Conservation (phyloP, 2,113 vertebrate genomes). For the Crocuta crocuta region DNA sequence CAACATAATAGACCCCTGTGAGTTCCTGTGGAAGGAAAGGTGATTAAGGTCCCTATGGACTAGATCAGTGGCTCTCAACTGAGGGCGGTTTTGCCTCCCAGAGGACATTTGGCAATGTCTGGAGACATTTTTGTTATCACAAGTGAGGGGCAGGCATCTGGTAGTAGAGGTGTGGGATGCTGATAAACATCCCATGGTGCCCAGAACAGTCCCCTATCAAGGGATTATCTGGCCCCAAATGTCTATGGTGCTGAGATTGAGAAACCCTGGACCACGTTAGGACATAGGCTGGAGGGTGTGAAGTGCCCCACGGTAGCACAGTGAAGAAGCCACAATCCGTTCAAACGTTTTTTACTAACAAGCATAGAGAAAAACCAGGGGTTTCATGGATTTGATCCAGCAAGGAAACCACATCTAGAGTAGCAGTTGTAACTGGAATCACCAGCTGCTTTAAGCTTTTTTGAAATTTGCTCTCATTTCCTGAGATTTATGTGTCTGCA, state of each 20-base stretch:
- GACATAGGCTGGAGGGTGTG: neutral
- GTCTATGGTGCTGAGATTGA: neutral
- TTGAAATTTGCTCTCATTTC: neutral
- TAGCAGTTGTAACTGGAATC: neutral
- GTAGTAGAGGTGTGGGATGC: neutral
- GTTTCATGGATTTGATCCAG: neutral
- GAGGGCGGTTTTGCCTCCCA: neutral
- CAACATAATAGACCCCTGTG: neutral
- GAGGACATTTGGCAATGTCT: neutral
- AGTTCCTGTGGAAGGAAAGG: neutral
- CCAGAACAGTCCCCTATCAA: neutral
- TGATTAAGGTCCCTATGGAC: neutral
- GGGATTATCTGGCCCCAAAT: neutral
- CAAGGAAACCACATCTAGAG: neutral
- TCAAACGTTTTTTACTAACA: neutral
- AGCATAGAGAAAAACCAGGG: neutral
- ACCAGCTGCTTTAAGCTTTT: neutral
- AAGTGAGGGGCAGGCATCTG: neutral
- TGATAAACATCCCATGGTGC: neutral
- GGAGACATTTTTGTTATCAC: neutral
- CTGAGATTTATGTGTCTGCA: neutral
- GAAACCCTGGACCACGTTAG: neutral
- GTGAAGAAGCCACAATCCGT: neutral
- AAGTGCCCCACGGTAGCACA: neutral
- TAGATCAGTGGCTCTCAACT: neutral